Evolutionary conservation across 2,888 invertebrate species (phyloP).

Genomic region (Ashinkailepas kermadecensis): DNA sequence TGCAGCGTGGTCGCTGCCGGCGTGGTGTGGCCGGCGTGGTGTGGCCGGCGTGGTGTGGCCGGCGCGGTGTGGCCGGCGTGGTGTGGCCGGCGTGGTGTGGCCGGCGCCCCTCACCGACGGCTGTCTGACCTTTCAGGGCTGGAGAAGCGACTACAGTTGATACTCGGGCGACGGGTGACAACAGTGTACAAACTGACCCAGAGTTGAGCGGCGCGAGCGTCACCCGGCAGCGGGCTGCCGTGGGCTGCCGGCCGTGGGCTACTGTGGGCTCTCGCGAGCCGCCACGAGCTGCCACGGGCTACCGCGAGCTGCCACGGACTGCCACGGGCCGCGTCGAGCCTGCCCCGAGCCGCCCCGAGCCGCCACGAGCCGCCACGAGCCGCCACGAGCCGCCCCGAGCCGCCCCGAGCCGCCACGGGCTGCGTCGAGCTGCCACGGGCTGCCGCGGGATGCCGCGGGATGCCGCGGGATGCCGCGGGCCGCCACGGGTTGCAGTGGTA

Average conservation of each 20-base stretch:
- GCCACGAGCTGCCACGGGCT: background rate
- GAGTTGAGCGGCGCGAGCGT: no score
- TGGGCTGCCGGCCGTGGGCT: background rate
- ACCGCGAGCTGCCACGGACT: no score
- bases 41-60: background rate
- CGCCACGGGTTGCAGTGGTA: background rate
- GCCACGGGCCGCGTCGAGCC: background rate
- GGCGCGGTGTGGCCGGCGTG: background rate
- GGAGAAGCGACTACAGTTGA: constrained; percentile 22
- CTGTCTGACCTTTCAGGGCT: background rate
- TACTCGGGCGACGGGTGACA: background rate
- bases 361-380: background rate
- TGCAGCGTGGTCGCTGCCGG: background rate
- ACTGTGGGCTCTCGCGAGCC: background rate
- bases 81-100: background rate
- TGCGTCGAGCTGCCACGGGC: no score
- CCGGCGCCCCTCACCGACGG: background rate
- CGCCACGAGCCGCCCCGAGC: background rate
- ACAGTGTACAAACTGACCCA: constrained; percentile 10
- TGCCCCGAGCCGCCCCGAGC: background rate
- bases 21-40: background rate
- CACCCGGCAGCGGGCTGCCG: no score
- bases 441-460: no score
- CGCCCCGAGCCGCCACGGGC: background rate
- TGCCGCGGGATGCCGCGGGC: background rate